These are phyloP conservation scores for Hippopotamyrus pictus DNA, from an alignment of 2,797 vertebrate genomes.

Conservation along the genomic window DNA sequence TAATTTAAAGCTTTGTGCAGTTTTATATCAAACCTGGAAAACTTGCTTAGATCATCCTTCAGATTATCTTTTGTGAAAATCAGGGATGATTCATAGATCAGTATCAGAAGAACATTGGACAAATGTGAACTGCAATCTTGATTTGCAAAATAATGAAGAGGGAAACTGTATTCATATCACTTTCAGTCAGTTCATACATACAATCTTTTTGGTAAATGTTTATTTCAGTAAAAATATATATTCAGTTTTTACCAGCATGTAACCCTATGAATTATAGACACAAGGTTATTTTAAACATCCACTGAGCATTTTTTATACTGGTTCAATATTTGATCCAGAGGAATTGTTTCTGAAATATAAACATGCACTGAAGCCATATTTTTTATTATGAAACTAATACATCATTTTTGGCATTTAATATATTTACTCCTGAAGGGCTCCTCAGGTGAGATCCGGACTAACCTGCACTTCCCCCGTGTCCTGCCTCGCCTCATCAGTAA, in stretches of 20 bases:
- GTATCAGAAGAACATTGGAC: not conserved
- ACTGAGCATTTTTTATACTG: not conserved
- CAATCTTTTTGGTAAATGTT: not conserved
- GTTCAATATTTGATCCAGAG: not conserved
- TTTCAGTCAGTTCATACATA: not conserved
- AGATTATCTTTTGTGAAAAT: constrained; percentile 18
- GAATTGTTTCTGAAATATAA: not conserved
- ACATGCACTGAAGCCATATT: not conserved
- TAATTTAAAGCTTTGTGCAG: not conserved
- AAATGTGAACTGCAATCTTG: not conserved
- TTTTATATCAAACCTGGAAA: constrained; percentile 21
- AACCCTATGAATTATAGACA: not conserved
- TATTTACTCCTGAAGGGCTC: not conserved
- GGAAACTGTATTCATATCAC: not conserved
- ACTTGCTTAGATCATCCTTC: not conserved
- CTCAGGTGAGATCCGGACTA: not conserved
- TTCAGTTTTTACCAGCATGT: not conserved
- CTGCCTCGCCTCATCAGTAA: not conserved
- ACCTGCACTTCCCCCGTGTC: not conserved
- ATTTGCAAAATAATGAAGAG: not conserved
- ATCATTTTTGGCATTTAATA: not conserved
- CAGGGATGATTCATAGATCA: not conserved
- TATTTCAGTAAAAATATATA: not conserved
- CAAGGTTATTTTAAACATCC: constrained; percentile 32
- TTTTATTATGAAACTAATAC: not conserved